phyloP scores from a whole-genome alignment of 2,888 invertebrate genomes.

The Synanthedon myopaeformis region DNA sequence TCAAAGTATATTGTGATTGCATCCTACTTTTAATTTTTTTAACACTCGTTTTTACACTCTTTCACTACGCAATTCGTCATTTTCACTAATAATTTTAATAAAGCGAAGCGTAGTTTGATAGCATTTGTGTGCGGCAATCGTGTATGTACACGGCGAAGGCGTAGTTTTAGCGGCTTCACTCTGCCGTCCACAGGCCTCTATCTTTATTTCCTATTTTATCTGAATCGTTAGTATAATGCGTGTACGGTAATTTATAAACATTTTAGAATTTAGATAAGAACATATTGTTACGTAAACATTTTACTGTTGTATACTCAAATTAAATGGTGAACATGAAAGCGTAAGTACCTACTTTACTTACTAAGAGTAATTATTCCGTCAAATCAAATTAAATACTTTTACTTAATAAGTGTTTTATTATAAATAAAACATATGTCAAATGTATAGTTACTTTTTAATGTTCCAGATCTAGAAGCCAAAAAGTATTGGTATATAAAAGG shows the following conservation, averaged over 20 bases:
- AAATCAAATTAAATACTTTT: slow-evolving; percentile 7
- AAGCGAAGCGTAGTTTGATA: too few species aligned
- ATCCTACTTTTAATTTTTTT: too few species aligned
- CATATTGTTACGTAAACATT: not conserved
- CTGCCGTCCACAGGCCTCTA: too few species aligned
- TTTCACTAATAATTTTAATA: too few species aligned
- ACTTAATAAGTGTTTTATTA: slow-evolving; percentile 5
- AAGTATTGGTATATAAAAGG: too few species aligned
- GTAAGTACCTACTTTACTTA: slow-evolving; percentile 1
- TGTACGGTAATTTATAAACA: not conserved
- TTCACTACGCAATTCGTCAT: too few species aligned
- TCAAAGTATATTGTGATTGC: too few species aligned
- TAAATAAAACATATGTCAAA: slow-evolving; percentile 2
- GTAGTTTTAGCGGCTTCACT: too few species aligned
- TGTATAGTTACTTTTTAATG: not conserved
- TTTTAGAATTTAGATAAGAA: not conserved
- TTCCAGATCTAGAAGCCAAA: not conserved
- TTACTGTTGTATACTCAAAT: not conserved
- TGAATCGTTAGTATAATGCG: not conserved
- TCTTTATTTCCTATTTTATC: too few species aligned
- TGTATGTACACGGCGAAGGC: too few species aligned
- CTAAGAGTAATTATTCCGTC: slow-evolving; percentile 21
- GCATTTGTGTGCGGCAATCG: too few species aligned
- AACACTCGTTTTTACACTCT: too few species aligned
- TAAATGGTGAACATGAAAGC: not conserved